phyloP scores from a whole-genome alignment of 2,888 invertebrate genomes.

The Andrena marginata region DNA sequence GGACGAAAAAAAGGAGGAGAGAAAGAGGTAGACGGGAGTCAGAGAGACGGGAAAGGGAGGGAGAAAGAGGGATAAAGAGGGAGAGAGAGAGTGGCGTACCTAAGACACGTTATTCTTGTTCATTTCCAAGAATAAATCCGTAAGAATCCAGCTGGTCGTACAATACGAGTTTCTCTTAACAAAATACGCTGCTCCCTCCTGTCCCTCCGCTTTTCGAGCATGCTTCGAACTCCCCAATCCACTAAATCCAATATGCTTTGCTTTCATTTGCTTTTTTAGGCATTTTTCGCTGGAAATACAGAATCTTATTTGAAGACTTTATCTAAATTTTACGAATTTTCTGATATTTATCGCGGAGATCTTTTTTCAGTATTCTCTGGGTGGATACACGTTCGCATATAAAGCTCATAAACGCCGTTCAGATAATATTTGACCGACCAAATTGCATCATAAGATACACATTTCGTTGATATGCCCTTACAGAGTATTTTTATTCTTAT shows the following conservation, averaged over 20 bases:
- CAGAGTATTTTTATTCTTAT: too few relatives aligned
- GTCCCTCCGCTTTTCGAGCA: slow-evolving; percentile 7
- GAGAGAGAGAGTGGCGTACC: slow-evolving; percentile 59
- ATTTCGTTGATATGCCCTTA: too few relatives aligned
- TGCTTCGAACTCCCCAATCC: slow-evolving; percentile 25
- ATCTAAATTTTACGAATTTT: slow-evolving; percentile 8
- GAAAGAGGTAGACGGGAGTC: slow-evolving; percentile 12
- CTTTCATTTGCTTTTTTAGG: slow-evolving; percentile 1
- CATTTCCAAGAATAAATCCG: slow-evolving; percentile 75
- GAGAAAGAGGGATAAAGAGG: slow-evolving; percentile 1
- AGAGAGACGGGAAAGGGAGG: slow-evolving; percentile 14
- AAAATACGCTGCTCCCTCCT: slow-evolving; percentile 45
- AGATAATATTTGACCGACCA: neutral
- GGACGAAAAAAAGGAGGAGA: slow-evolving; percentile 12
- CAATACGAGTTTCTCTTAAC: slow-evolving; percentile 65
- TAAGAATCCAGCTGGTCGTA: slow-evolving; percentile 68
- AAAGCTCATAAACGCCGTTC: neutral
- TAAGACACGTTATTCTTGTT: slow-evolving; percentile 72
- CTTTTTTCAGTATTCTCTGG: neutral
- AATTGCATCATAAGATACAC: too few relatives aligned
- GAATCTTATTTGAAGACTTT: slow-evolving; percentile 19
- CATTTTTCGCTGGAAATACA: slow-evolving; percentile 3
- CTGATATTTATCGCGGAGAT: neutral
- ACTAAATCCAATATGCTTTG: slow-evolving; percentile 15
- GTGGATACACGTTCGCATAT: neutral